A percentile compares a stretch with the other conserved stretches of the same genome.
Conservation (phyloP, 2,888 invertebrate genomes). For the Agrochola litura region DNA sequence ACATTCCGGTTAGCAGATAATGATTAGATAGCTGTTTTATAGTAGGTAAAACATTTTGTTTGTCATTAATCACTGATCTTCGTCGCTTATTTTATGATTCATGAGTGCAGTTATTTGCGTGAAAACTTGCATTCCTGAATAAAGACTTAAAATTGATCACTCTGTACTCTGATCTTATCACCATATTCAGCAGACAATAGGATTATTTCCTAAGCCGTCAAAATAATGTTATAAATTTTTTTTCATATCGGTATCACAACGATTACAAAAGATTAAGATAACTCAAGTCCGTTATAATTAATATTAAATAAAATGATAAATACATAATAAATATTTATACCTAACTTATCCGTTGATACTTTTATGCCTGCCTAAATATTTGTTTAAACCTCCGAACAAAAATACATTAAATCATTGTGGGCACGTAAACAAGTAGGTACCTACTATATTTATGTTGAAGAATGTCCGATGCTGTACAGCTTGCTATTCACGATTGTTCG, state of each 20-base stretch:
- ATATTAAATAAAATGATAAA: not conserved
- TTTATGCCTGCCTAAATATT: not conserved
- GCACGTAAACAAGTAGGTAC: too few species aligned
- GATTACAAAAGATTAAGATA: conserved; percentile 21
- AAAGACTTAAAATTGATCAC: not conserved
- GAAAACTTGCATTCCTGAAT: not conserved
- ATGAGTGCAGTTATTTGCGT: not conserved
- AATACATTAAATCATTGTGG: too few species aligned
- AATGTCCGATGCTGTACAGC: not conserved
- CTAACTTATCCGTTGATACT: not conserved
- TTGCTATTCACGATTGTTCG: not conserved
- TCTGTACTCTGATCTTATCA: not conserved
- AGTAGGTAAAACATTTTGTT: not conserved
- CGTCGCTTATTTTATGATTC: not conserved
- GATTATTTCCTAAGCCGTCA: not conserved
- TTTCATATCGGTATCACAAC: conserved; percentile 1
- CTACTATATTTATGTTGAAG: not conserved
- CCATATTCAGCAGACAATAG: not conserved
- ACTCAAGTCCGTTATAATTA: not conserved
- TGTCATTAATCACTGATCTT: not conserved
- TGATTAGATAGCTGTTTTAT: conserved; percentile 7
- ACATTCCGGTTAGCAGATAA: conserved; percentile 2
- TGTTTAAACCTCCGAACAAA: too few species aligned
- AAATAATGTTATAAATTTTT: not conserved
- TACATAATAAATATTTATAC: not conserved